A percentile compares a stretch with the other conserved stretches of the same genome.
These are phyloP conservation scores for Melikaiella ostensackeni DNA, from an alignment of 2,888 invertebrate species.

Conservation along the genomic window DNA sequence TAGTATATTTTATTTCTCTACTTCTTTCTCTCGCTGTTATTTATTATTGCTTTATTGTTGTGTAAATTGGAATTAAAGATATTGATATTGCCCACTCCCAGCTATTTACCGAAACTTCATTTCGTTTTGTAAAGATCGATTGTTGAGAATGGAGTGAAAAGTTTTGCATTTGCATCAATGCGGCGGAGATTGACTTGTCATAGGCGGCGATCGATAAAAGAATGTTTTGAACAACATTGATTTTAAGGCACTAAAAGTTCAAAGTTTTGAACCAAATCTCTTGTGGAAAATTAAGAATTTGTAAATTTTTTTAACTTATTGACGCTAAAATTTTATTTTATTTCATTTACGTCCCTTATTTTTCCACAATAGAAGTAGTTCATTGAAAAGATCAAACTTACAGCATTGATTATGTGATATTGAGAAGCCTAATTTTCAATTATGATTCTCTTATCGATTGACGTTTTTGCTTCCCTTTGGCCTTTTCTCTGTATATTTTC, in stretches of 20 bases:
- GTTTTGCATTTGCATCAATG: background rate
- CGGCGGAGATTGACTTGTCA: constrained; percentile 5
- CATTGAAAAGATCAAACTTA: background rate
- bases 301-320: constrained; percentile 37
- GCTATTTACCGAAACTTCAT: background rate
- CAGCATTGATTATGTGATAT: constrained; percentile 14
- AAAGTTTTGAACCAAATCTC: background rate
- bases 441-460: constrained; percentile 16
- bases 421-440: background rate
- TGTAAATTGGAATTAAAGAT: background rate
- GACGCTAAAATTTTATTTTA: constrained; percentile 21
- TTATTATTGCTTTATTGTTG: constrained; percentile 16
- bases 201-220: constrained; percentile 17
- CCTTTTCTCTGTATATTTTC: constrained; percentile 63
- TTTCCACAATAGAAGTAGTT: constrained; percentile 1
- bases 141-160: background rate
- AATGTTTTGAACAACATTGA: background rate
- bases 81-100: background rate
- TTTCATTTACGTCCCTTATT: constrained; percentile 11
- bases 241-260: background rate
- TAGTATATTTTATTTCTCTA: constrained; percentile 12
- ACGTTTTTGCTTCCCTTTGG: constrained; percentile 36
- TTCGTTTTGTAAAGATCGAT: background rate
- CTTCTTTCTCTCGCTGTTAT: constrained; percentile 1
- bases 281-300: constrained; percentile 25